Percentiles rank a stretch among this genome's conserved stretches.
These are phyloP conservation scores for Montipora capitata DNA, from an alignment of 92 coral and sea anemone genomes.

Conservation along the genomic window DNA sequence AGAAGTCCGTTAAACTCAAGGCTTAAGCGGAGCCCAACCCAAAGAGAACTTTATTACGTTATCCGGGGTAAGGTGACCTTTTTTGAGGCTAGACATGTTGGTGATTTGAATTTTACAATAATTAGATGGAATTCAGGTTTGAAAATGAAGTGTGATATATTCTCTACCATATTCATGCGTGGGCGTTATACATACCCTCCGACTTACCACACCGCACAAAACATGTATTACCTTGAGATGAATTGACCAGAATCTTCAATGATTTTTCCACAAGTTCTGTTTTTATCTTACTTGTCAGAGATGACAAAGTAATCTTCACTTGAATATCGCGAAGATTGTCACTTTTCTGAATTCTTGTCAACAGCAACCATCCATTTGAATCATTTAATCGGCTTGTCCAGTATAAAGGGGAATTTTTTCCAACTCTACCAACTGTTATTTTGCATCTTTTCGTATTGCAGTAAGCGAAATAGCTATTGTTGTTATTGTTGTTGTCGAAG, in stretches of 20 bases:
- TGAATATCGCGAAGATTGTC: neutral
- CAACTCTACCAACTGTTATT: neutral
- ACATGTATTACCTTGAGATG: neutral
- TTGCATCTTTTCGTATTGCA: neutral
- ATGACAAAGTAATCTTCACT: neutral
- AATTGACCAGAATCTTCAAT: neutral
- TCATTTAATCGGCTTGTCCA: neutral
- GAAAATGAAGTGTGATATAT: too few species aligned
- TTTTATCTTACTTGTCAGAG: neutral
- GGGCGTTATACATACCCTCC: too few species aligned
- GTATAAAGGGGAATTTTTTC: neutral
- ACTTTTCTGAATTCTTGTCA: neutral
- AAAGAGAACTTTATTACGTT: too few species aligned
- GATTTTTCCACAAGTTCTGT: neutral
- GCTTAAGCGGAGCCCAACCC: too few species aligned
- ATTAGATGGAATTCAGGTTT: too few species aligned
- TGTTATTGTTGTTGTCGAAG: neutral
- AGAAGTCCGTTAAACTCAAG: too few species aligned
- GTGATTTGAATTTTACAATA: too few species aligned
- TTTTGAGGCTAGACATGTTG: too few species aligned
- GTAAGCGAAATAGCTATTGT: neutral
- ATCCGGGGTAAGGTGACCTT: too few species aligned
- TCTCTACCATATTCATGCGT: too few species aligned
- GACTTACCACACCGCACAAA: too few species aligned
- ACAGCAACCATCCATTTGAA: neutral